These are phyloP conservation scores for Proales similis DNA, from an alignment of 1,140 invertebrate species.

Conservation along the genomic window DNA sequence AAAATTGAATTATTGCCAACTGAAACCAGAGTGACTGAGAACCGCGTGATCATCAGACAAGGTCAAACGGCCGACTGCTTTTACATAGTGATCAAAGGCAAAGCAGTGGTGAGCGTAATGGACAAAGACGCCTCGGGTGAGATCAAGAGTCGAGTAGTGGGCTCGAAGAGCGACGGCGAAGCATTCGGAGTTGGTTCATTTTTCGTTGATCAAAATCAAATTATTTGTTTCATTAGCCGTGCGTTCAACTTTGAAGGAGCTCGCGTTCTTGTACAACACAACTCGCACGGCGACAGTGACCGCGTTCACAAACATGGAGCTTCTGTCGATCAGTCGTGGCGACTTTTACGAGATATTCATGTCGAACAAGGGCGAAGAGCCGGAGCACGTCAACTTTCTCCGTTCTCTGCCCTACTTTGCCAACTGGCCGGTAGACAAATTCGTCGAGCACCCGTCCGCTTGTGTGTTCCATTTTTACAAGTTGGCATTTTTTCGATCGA, in stretches of 20 bases:
- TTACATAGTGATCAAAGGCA: slow-evolving; percentile 46
- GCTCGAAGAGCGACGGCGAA: slow-evolving; percentile 43
- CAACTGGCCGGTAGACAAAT: slow-evolving; percentile 11
- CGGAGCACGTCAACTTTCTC: slow-evolving; percentile 34
- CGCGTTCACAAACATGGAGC: slow-evolving; percentile 46
- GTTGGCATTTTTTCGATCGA: not conserved
- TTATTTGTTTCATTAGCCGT: slow-evolving; percentile 6
- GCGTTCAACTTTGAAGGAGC: slow-evolving; percentile 42
- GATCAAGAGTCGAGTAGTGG: slow-evolving; percentile 37
- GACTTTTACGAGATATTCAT: slow-evolving; percentile 54
- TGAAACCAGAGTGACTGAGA: slow-evolving; percentile 41
- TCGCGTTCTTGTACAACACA: slow-evolving; percentile 49
- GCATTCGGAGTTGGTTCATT: slow-evolving; percentile 49
- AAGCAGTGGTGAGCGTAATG: slow-evolving; percentile 48
- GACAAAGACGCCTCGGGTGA: slow-evolving; percentile 46
- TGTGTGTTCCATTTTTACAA: slow-evolving; percentile 37
- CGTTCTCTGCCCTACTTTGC: slow-evolving; percentile 7
- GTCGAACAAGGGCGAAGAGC: slow-evolving; percentile 25
- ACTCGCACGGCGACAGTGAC: slow-evolving; percentile 49
- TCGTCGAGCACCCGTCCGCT: slow-evolving; percentile 17
- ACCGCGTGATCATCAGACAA: slow-evolving; percentile 44
- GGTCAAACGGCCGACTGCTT: slow-evolving; percentile 46
- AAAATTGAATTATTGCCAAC: slow-evolving; percentile 5
- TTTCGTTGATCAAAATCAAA: slow-evolving; percentile 41
- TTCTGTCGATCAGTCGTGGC: slow-evolving; percentile 48